Evolutionary conservation across 2,797 vertebrate genomes (phyloP), one percentile per base, ranked within the genome.

Genomic region (Macrochelys suwanniensis): DNA sequence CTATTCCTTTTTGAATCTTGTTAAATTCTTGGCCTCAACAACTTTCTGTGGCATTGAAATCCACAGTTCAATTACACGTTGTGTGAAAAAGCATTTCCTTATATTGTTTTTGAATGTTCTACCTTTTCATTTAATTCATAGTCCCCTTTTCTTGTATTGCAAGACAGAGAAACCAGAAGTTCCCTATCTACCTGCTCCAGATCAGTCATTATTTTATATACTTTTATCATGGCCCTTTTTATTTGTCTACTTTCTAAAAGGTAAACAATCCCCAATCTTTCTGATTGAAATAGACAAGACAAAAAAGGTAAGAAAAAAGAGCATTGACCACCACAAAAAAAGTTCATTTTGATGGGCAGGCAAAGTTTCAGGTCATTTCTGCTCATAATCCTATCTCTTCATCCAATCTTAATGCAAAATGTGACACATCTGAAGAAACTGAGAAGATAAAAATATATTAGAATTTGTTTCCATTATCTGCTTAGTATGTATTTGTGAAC

Each of bases 391-490:
- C 81, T 59, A 81, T 54, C 5, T 91, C 3, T 78, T 89, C 21
- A 65, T 33, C 11, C 6, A 61, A 68, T 47, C 2, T 57, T 47
- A 42, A 31, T 53, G 19, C 21, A 89, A 87, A 88, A 77, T n/a
- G 21, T 7, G 15, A 37, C 4, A 50, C 2, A 90, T 2, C 2
- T 56, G 31, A 95, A 85, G 12, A 61, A 26, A 68, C 4, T 25
- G 45, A 6, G 80, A 51, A 25, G 51, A 33, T 10, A n/a, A 12
- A 59, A 10, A 23, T 1, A 71, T 21, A 45, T 37, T 74, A 4
- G 13, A 77, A 77, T 77, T 26, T 77, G 47, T 1, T 42, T 0
- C 1, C 0, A 33, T 80, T 93, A 49, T 49, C 2, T 5, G 2
- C 5, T 79, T 68, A 54, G 65, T 92, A 11, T 37, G 74, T 10